A percentile compares a stretch with the other conserved stretches of the same genome.
phyloP scores from a whole-genome alignment of 2,888 invertebrate species.

The Cryptus viduatorius region DNA sequence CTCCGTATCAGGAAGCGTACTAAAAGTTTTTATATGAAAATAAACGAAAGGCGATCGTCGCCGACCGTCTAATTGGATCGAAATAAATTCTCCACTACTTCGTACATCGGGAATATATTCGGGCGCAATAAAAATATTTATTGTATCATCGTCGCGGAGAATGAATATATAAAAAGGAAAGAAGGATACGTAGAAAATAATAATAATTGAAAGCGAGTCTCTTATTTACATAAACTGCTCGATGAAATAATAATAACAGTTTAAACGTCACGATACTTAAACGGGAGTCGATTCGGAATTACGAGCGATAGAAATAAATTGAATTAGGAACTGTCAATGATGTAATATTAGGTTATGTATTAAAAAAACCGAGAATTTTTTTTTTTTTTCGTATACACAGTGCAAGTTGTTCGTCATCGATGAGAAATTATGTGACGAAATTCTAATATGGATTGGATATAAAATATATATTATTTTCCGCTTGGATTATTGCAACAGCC shows the following conservation, averaged over 20 bases:
- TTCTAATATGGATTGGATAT: background rate
- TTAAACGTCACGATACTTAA: too few relatives aligned
- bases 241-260: too few relatives aligned
- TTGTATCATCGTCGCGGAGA: background rate
- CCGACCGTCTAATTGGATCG: background rate
- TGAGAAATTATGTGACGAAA: background rate
- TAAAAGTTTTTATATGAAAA: constrained; percentile 3
- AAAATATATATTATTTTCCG: background rate
- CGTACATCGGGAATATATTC: background rate
- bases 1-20: constrained; percentile 40
- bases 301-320: too few relatives aligned
- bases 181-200: background rate
- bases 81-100: background rate
- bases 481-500: background rate
- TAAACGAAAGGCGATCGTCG: background rate
- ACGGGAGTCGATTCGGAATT: too few relatives aligned
- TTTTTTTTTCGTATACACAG: background rate
- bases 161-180: background rate
- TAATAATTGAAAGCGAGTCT: background rate
- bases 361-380: background rate
- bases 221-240: too few relatives aligned
- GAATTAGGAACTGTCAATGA: too few relatives aligned
- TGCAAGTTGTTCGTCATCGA: background rate
- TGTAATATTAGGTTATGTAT: background rate
- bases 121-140: background rate